A percentile compares a stretch with the other conserved stretches of the same genome.
These are phyloP conservation scores for Scopus umbretta DNA, from an alignment of 2,113 vertebrate species.

Conservation along the genomic window DNA sequence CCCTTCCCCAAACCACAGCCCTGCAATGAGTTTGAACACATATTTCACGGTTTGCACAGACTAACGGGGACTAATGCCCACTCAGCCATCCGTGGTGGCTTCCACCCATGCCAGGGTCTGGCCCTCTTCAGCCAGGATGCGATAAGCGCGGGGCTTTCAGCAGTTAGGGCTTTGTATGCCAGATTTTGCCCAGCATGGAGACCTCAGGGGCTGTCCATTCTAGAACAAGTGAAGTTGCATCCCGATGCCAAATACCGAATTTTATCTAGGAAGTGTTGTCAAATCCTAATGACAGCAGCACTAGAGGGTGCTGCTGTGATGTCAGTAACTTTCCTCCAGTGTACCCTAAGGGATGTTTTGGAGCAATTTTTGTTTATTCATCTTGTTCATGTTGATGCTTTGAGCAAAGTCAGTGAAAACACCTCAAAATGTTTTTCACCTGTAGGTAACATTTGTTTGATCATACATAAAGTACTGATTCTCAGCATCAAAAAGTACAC, in stretches of 20 bases:
- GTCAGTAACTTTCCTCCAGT: not conserved
- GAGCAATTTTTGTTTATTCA: not conserved
- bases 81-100: rapidly evolving
- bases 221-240: not conserved
- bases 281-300: not conserved
- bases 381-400: not conserved
- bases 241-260: not conserved
- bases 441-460: not conserved
- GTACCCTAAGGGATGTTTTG: not conserved
- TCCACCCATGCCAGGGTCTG: not conserved
- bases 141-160: not conserved
- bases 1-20: not conserved
- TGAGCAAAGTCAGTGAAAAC: not conserved
- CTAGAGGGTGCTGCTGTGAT: constrained; percentile 40
- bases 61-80: not conserved
- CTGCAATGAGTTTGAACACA: not conserved
- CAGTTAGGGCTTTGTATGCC: not conserved
- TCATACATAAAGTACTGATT: not conserved
- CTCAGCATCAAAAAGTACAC: not conserved
- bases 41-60: not conserved
- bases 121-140: not conserved
- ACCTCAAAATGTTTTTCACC: not conserved
- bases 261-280: not conserved
- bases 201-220: not conserved
- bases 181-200: not conserved